These are phyloP conservation scores for Drosophila hydei DNA, from an alignment of 1,140 invertebrate species.

Conservation along the genomic window DNA sequence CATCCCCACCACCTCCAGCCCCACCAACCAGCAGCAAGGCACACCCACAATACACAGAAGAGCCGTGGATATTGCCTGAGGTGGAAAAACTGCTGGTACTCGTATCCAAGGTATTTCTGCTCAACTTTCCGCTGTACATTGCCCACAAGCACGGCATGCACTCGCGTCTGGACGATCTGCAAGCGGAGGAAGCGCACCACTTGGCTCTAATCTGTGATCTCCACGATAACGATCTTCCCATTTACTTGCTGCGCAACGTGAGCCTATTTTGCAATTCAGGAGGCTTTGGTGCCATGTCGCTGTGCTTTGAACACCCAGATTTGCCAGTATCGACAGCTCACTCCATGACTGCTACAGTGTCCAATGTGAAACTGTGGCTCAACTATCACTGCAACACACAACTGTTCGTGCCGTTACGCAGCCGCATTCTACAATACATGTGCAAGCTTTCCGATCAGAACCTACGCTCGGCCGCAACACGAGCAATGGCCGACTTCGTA, in stretches of 20 bases:
- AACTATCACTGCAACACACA: constrained; percentile 95
- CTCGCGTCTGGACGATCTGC: constrained; percentile 90
- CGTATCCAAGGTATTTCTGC: constrained; percentile 91
- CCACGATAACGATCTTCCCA: constrained; percentile 95
- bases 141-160: constrained; percentile 94
- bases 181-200: constrained; percentile 90
- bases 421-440: constrained; percentile 95
- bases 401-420: constrained; percentile 93
- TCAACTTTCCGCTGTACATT: constrained; percentile 96
- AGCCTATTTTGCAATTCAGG: constrained; percentile 95
- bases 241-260: constrained; percentile 94
- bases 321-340: constrained; percentile 94
- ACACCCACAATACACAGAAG: constrained; percentile 73
- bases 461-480: constrained; percentile 91
- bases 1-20: constrained; percentile 21
- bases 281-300: constrained; percentile 93
- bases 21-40: constrained; percentile 37
- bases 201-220: constrained; percentile 94
- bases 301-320: constrained; percentile 92
- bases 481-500: constrained; percentile 97
- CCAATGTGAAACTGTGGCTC: constrained; percentile 97
- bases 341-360: constrained; percentile 94
- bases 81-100: constrained; percentile 91
- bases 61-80: constrained; percentile 89
- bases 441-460: constrained; percentile 96